Evolutionary conservation across 2,888 invertebrate genomes (phyloP).

Genomic region (Callyntrura guangdongensis): DNA sequence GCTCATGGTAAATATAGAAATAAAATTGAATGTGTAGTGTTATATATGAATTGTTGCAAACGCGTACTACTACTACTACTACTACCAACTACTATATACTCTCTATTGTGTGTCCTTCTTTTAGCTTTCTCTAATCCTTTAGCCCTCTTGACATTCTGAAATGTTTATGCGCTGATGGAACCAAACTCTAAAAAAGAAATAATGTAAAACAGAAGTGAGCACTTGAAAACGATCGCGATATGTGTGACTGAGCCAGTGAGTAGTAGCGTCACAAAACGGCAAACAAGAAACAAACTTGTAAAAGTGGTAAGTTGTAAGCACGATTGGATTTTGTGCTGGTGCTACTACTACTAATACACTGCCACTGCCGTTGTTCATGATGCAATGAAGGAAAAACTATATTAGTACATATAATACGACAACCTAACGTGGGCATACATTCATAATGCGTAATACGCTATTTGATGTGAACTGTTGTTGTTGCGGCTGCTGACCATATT

Average conservation of each 20-base stretch:
- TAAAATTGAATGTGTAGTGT: too few species aligned
- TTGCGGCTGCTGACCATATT: slow-evolving; percentile 31
- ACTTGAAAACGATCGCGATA: neutral
- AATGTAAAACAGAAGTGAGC: slow-evolving; percentile 1
- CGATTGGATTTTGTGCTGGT: neutral
- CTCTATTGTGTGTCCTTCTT: neutral
- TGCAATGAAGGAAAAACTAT: too few species aligned
- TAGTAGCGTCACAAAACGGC: neutral
- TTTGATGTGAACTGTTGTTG: neutral
- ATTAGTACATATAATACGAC: too few species aligned
- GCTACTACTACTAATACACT: neutral
- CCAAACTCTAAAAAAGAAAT: neutral
- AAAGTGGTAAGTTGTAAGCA: neutral
- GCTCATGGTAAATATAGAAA: neutral
- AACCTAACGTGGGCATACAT: too few species aligned
- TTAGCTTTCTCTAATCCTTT: slow-evolving; percentile 9
- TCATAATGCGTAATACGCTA: too few species aligned
- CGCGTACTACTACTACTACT: too few species aligned
- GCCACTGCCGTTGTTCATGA: neutral
- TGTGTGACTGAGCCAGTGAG: neutral
- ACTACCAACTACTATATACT: neutral
- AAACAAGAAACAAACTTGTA: slow-evolving; percentile 9
- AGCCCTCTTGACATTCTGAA: slow-evolving; percentile 59
- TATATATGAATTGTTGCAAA: neutral
- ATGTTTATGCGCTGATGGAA: slow-evolving; percentile 55